A percentile compares a stretch with the other conserved stretches of the same genome.
phyloP scores from a whole-genome alignment of 2,113 vertebrate species.

The human region GRCh38 chr12:44574001-44574500 shows the following conservation, averaged over 20 bases:
- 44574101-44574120: too few relatives aligned
- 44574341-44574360: slow-evolving; percentile 34
- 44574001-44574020: background rate
- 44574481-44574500: background rate
- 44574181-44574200: too few relatives aligned
- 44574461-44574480: background rate
- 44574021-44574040: background rate
- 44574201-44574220: too few relatives aligned
- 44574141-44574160: too few relatives aligned
- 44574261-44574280: background rate
- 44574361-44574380: background rate
- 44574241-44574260: too few relatives aligned
- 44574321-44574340: background rate
- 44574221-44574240: too few relatives aligned
- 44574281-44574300: background rate
- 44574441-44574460: background rate
- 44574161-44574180: too few relatives aligned
- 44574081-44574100: too few relatives aligned
- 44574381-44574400: background rate
- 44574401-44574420: background rate
- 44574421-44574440: background rate
- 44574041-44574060: background rate
- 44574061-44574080: too few relatives aligned
- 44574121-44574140: too few relatives aligned
- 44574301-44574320: background rate